Evolutionary conservation across 2,113 vertebrate species (phyloP).

Genomic region (Genyomyrus donnyi): DNA sequence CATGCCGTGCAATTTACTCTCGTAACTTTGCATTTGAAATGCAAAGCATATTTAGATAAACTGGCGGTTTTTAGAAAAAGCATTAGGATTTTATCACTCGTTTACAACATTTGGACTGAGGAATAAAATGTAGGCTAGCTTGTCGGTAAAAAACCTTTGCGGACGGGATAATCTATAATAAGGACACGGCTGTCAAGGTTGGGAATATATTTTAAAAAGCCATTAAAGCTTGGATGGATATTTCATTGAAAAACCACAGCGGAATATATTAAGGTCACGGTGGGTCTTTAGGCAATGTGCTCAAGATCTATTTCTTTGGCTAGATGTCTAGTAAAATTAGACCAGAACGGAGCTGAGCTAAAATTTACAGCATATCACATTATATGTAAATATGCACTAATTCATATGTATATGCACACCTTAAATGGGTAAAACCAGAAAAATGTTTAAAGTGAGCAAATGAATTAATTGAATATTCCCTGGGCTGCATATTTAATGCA

Average conservation of each 20-base stretch:
- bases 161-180: neutral
- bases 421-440: neutral
- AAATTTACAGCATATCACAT: neutral
- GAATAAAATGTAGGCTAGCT: neutral
- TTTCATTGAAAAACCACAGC: neutral
- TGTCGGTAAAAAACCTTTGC: neutral
- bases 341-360: neutral
- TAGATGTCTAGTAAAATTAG: neutral
- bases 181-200: neutral
- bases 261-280: neutral
- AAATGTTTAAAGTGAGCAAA: neutral
- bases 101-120: neutral
- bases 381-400: neutral
- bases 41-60: neutral
- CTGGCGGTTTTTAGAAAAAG: neutral
- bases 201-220: neutral
- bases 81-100: neutral
- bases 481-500: neutral
- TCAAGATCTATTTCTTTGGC: neutral
- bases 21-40: neutral
- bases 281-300: neutral
- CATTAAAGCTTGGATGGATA: neutral
- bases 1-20: neutral
- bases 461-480: neutral
- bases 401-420: neutral